Evolutionary conservation across 2,797 vertebrate species (phyloP), one percentile per base, ranked within the genome.

Genomic region (Helicolenus hilgendorfi): DNA sequence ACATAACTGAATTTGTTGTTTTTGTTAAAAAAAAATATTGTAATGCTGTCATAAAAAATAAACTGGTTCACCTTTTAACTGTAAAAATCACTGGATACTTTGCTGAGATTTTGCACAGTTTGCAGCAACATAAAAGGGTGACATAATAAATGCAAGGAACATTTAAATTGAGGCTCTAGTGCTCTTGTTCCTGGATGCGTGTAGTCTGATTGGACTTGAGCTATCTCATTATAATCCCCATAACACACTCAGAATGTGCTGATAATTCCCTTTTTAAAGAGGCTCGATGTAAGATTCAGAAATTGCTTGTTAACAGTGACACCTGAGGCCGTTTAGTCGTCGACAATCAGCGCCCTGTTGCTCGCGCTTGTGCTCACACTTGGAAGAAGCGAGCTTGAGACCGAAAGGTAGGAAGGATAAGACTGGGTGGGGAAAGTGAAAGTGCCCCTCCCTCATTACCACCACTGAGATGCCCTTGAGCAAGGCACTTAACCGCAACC

Each of bases 121-220:
- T 75, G 62, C 55, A 20, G 35, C 71, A 67, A 24, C 67, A 62
- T 36, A 35, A 87, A 63, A 35, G 64, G 15, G 45, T 74, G 38
- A 18, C 33, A 77, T 72, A 18, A 65, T 41, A 15, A 59, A 77
- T 70, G 35, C 58, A 33, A 1, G 53, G 55, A 77, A 58, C 78
- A 64, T 88, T 76, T 86, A 60, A 72, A 83, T 81, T 78, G 49
- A 36, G 20, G 59, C 49, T 36, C 65, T 29, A 58, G 59, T 38
- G n/a, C 41, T 35, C 49, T 14, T 58, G 5, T 60, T 36, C 18
- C 1, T 53, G 49, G 49, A 15, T 67, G 4, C 33, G 2, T 78
- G 60, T 18, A 26, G 64, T 55, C 62, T 74, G 70, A 77, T 82
- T 75, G 56, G 67, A 71, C 77, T 29, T 1, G 71, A 71, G 62